Conservation (phyloP, 2,797 vertebrate species). For the Cirrhinus molitorella region DNA sequence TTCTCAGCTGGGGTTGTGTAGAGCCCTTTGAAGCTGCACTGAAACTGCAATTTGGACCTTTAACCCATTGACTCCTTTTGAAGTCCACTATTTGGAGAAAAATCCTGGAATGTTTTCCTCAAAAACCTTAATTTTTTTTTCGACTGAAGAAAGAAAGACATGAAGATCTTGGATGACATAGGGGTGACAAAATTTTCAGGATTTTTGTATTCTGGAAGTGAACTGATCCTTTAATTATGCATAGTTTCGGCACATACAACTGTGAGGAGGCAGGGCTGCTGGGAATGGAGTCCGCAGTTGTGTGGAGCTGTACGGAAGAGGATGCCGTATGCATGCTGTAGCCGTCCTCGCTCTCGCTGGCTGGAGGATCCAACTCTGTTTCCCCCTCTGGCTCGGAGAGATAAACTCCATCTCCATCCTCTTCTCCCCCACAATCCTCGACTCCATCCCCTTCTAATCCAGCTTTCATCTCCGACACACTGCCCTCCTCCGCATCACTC, state of each 20-base stretch:
- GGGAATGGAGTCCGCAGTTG: slow-evolving; percentile 92
- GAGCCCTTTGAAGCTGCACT: no score
- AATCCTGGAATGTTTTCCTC: no score
- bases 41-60: no score
- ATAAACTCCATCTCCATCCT: slow-evolving; percentile 89
- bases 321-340: slow-evolving; percentile 93
- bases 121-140: no score
- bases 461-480: slow-evolving; percentile 83
- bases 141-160: no score
- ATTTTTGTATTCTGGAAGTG: not conserved
- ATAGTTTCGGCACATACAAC: slow-evolving; percentile 85
- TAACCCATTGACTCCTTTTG: no score
- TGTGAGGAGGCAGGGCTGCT: slow-evolving; percentile 98
- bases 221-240: not conserved
- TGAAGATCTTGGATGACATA: not conserved
- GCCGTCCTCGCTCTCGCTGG: slow-evolving; percentile 95
- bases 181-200: not conserved
- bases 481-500: slow-evolving; percentile 81
- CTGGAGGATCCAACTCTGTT: slow-evolving; percentile 88
- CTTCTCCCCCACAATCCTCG: slow-evolving; percentile 80
- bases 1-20: no score
- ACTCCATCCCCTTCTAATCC: slow-evolving; percentile 82
- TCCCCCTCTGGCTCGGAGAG: slow-evolving; percentile 92
- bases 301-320: slow-evolving; percentile 90
- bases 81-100: no score